phyloP scores from a whole-genome alignment of 2,797 vertebrate genomes.

The Lithobates sylvaticus region DNA sequence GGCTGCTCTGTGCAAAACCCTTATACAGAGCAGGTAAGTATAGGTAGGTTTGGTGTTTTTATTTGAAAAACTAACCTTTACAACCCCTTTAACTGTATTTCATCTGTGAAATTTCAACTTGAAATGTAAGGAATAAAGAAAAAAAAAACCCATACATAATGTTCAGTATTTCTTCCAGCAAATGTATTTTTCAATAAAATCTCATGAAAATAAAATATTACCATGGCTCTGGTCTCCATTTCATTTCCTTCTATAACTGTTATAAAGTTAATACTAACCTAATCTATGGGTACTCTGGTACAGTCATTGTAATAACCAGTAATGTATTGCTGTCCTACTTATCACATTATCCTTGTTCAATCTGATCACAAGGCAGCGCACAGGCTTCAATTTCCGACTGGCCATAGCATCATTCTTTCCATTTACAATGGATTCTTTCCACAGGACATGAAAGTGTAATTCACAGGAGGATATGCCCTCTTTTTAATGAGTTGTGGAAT shows the following conservation, averaged over 20 bases:
- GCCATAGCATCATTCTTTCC: slow-evolving; percentile 52
- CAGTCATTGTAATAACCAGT: slow-evolving; percentile 8
- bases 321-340: slow-evolving; percentile 3
- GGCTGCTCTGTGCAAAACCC: too few relatives aligned
- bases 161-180: too few relatives aligned
- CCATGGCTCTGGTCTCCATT: neutral
- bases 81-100: too few relatives aligned
- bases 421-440: slow-evolving; percentile 50
- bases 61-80: too few relatives aligned
- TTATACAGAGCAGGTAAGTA: too few relatives aligned
- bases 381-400: slow-evolving; percentile 34
- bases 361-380: slow-evolving; percentile 26
- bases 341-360: slow-evolving; percentile 14
- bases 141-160: too few relatives aligned
- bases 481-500: slow-evolving; percentile 36
- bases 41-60: too few relatives aligned
- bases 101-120: too few relatives aligned
- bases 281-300: neutral
- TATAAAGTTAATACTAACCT: neutral
- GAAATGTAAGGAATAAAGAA: too few relatives aligned
- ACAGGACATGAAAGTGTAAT: slow-evolving; percentile 46
- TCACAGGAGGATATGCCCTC: slow-evolving; percentile 26
- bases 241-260: neutral
- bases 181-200: neutral
- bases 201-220: neutral